Evolutionary conservation across 2,113 vertebrate species (phyloP).

Genomic region (Kryptolebias marmoratus): DNA sequence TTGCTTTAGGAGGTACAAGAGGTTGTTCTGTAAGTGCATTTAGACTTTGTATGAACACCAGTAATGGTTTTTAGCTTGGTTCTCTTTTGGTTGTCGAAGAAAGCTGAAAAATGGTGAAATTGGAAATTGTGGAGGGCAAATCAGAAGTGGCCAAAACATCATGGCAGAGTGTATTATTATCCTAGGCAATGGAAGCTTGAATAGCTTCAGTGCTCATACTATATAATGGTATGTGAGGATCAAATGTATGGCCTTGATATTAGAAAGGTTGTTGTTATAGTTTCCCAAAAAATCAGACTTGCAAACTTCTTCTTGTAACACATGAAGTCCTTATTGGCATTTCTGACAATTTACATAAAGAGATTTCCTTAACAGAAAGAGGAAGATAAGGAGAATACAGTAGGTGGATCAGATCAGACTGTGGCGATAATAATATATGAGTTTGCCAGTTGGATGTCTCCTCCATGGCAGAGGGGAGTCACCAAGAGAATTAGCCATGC

Average conservation of each 20-base stretch:
- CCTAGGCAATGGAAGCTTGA: conserved; percentile 11
- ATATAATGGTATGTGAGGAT: neutral
- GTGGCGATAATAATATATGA: conserved; percentile 72
- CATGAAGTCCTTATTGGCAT: conserved; percentile 20
- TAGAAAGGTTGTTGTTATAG: conserved; percentile 4
- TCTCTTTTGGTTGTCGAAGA: conserved; percentile 44
- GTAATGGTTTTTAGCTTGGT: conserved; percentile 51
- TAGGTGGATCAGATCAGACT: conserved; percentile 59
- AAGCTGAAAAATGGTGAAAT: conserved; percentile 28
- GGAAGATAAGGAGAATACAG: conserved; percentile 35
- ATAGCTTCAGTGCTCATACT: neutral
- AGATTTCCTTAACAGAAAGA: conserved; percentile 27
- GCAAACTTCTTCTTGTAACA: conserved; percentile 7
- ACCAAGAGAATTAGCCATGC: conserved; percentile 74
- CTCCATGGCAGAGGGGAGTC: conserved; percentile 64
- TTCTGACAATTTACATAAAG: conserved; percentile 10
- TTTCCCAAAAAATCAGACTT: conserved; percentile 45
- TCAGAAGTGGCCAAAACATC: conserved; percentile 47
- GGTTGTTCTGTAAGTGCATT: conserved; percentile 38
- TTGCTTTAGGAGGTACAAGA: conserved; percentile 5
- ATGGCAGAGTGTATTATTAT: conserved; percentile 4
- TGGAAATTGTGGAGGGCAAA: conserved; percentile 26
- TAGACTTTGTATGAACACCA: conserved; percentile 48
- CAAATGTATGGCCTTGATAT: conserved; percentile 23
- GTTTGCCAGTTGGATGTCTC: conserved; percentile 74